Evolutionary conservation across 1,140 invertebrate species (phyloP).

Genomic region (Ruditapes philippinarum): DNA sequence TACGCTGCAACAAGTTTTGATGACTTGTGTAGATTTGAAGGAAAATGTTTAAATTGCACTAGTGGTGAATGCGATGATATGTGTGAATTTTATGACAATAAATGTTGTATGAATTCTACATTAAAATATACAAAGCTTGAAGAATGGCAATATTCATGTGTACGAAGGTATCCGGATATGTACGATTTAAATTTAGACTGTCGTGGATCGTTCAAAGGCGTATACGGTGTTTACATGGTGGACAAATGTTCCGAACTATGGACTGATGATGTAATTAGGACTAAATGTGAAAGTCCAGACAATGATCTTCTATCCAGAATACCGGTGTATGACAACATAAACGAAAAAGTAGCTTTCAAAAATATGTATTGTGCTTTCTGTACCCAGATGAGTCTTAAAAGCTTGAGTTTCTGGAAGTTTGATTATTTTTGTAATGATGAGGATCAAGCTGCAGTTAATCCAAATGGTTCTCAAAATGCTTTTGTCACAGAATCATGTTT

Average conservation of each 20-base stretch:
- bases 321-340: not conserved
- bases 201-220: not conserved
- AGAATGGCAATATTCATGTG: not conserved
- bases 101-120: not conserved
- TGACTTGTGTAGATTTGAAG: not conserved
- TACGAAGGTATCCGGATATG: not conserved
- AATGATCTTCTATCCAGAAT: not conserved
- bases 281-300: not conserved
- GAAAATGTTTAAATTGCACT: not conserved
- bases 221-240: slow-evolving; percentile 12
- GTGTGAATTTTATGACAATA: not conserved
- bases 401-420: not conserved
- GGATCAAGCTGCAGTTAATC: not conserved
- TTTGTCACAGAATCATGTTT: not conserved
- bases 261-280: not conserved
- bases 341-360: not conserved
- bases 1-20: not conserved
- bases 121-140: not conserved
- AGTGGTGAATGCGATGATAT: not conserved
- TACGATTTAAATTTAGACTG: slow-evolving; percentile 13
- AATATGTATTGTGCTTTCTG: slow-evolving; percentile 4
- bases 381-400: not conserved
- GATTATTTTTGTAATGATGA: not conserved
- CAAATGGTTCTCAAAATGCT: not conserved
- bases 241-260: not conserved